Evolutionary conservation across 2,113 vertebrate genomes (phyloP).

Genomic region (Chaetodon auriga): DNA sequence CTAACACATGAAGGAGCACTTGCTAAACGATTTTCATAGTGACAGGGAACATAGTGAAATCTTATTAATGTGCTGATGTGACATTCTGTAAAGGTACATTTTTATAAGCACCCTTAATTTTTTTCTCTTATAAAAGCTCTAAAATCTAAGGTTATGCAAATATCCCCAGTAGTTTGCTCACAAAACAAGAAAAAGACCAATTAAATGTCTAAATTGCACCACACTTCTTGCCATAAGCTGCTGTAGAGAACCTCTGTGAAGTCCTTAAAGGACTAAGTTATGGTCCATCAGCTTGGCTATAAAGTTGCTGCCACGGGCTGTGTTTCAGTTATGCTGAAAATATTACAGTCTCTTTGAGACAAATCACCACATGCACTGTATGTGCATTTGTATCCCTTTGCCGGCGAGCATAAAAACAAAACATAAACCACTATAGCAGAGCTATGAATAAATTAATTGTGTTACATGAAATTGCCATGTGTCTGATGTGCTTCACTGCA

Average conservation of each 20-base stretch:
- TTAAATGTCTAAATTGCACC: constrained; percentile 25
- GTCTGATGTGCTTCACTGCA: constrained; percentile 26
- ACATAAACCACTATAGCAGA: constrained; percentile 30
- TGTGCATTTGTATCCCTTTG: constrained; percentile 12
- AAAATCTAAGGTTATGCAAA: neutral
- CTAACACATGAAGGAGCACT: neutral
- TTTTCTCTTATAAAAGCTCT: neutral
- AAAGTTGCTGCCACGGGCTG: constrained; percentile 23
- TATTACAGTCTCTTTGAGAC: constrained; percentile 38
- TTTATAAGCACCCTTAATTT: neutral
- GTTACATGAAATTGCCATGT: constrained; percentile 48
- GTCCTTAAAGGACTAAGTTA: constrained; percentile 34
- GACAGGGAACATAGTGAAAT: neutral
- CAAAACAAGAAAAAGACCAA: constrained; percentile 2
- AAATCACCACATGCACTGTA: constrained; percentile 24
- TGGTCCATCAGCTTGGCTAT: constrained; percentile 26
- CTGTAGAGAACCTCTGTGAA: constrained; percentile 11
- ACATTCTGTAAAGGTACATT: neutral
- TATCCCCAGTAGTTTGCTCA: neutral
- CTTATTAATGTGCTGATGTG: too few species aligned
- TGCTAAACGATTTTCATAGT: neutral
- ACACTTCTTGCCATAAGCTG: constrained; percentile 6
- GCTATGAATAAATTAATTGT: constrained; percentile 55
- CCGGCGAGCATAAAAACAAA: constrained; percentile 28
- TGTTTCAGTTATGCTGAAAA: constrained; percentile 5